A percentile compares a stretch with the other conserved stretches of the same genome.
phyloP scores from a whole-genome alignment of 2,113 vertebrate genomes.

The Gallinago undulata region DNA sequence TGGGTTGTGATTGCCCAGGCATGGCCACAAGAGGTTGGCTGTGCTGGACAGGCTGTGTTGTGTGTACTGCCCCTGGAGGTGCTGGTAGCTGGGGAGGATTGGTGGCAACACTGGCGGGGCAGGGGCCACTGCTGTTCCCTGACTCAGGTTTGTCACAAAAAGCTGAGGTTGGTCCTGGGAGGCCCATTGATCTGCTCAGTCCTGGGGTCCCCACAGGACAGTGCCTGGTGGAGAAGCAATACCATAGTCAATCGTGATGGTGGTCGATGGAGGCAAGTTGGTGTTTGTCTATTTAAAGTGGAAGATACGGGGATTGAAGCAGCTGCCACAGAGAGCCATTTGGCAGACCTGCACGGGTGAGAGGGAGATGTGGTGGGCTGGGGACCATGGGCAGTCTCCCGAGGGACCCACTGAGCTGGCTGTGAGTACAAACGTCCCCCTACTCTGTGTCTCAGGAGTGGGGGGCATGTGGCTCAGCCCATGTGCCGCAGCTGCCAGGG shows the following conservation, averaged over 20 bases:
- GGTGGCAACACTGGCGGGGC: not conserved
- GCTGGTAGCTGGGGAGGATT: not conserved
- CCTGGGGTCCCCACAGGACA: not conserved
- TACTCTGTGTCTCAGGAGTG: not conserved
- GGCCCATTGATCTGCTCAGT: not conserved
- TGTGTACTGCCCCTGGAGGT: not conserved
- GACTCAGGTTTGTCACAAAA: not conserved
- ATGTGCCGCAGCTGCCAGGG: not conserved
- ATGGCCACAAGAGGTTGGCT: not conserved
- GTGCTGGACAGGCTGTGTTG: not conserved
- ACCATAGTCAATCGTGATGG: not conserved
- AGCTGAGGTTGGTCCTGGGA: not conserved
- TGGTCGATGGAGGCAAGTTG: not conserved
- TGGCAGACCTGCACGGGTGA: not conserved
- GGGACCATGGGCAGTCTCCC: no score
- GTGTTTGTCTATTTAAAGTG: not conserved
- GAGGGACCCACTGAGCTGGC: not conserved
- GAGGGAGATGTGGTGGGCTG: not conserved
- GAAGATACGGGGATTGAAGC: not conserved
- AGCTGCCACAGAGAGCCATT: not conserved
- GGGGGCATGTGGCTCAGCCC: not conserved
- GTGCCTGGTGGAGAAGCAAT: not conserved
- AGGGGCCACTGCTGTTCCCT: not conserved
- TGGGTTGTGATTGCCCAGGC: not conserved
- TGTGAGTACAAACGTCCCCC: not conserved